Evolutionary conservation across 2,113 vertebrate species (phyloP).

Genomic region (Piaya cayana): DNA sequence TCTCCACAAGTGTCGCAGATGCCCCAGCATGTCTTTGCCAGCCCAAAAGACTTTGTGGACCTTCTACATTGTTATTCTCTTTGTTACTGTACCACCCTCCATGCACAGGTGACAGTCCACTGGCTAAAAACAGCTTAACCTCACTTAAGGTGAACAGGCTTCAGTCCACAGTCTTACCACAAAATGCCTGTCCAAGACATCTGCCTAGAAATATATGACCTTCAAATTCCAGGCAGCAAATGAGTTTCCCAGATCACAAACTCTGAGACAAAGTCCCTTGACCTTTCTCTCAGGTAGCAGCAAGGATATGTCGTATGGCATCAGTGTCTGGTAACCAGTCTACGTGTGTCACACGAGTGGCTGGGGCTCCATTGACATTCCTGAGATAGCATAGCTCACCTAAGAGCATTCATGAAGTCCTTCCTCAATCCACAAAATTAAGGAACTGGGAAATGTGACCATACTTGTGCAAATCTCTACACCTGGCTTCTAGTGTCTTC

Average conservation of each 20-base stretch:
- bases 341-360: fast-evolving
- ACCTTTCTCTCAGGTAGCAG: not conserved
- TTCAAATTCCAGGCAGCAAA: not conserved
- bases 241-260: not conserved
- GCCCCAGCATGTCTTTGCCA: not conserved
- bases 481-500: not conserved
- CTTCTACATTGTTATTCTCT: not conserved
- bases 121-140: not conserved
- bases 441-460: not conserved
- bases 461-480: not conserved
- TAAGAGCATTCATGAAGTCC: not conserved
- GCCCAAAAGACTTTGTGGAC: not conserved
- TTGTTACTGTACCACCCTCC: not conserved
- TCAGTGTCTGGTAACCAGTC: not conserved
- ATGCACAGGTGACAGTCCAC: fast-evolving
- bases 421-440: not conserved
- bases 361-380: fast-evolving
- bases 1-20: not conserved
- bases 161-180: not conserved
- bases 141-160: not conserved
- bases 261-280: not conserved
- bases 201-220: not conserved
- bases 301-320: not conserved
- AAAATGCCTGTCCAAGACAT: not conserved
- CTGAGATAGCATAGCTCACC: not conserved